A percentile compares a stretch with the other conserved stretches of the same genome.
These are phyloP conservation scores for Onychomys torridus DNA, from an alignment of 2,797 vertebrate species.

Conservation along the genomic window DNA sequence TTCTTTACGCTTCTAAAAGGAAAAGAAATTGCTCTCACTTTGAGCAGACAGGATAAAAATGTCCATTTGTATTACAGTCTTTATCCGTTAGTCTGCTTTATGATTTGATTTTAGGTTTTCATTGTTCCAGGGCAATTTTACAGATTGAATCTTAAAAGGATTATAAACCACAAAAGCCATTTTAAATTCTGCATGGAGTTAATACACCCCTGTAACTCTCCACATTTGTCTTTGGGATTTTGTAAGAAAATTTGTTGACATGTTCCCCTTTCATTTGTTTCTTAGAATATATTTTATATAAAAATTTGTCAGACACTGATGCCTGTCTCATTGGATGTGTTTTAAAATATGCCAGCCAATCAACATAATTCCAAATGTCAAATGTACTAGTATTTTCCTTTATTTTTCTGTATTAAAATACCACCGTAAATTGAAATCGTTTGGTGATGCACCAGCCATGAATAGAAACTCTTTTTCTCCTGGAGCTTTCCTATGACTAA, in stretches of 20 bases:
- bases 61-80: conserved; percentile 64
- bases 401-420: conserved; percentile 64
- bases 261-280: conserved; percentile 66
- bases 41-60: conserved; percentile 73
- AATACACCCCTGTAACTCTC: conserved; percentile 55
- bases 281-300: conserved; percentile 13
- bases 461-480: not conserved
- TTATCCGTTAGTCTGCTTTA: conserved; percentile 73
- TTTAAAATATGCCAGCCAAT: conserved; percentile 66
- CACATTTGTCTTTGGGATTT: conserved; percentile 73
- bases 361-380: conserved; percentile 51
- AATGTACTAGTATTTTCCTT: not conserved
- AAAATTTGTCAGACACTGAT: conserved; percentile 52
- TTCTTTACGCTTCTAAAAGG: conserved; percentile 74
- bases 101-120: conserved; percentile 80
- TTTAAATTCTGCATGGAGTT: conserved; percentile 69
- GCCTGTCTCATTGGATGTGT: conserved; percentile 10
- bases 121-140: conserved; percentile 80
- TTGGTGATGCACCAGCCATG: conserved; percentile 37
- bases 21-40: conserved; percentile 40
- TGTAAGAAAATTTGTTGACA: conserved; percentile 72
- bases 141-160: conserved; percentile 79
- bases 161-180: conserved; percentile 81
- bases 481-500: not conserved
- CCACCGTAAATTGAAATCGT: conserved; percentile 34